Conservation (phyloP, 2,888 invertebrate species). For the Panopea generosa region DNA sequence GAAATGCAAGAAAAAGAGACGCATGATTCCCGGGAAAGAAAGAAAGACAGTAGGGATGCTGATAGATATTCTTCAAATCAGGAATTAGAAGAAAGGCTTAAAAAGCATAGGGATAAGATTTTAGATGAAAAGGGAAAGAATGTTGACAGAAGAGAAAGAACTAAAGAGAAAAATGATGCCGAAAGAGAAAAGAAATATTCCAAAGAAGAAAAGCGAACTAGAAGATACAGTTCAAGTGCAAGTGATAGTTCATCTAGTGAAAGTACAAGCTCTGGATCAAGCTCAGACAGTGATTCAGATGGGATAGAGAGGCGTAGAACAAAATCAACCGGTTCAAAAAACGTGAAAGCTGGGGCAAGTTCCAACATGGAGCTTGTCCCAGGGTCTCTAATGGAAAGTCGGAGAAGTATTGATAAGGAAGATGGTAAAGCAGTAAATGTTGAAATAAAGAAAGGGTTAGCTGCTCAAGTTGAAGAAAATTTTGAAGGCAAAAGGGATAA, state of each 20-base stretch:
- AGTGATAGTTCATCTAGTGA: constrained; percentile 40
- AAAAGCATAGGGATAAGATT: constrained; percentile 8
- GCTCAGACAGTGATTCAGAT: constrained; percentile 43
- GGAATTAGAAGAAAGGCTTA: neutral
- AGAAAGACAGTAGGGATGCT: too few species aligned
- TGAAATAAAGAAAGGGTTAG: constrained; percentile 2
- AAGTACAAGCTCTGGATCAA: constrained; percentile 37
- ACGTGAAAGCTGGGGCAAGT: constrained; percentile 66
- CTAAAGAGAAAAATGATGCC: constrained; percentile 26
- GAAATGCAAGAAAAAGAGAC: constrained; percentile 5
- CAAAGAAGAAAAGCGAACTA: constrained; percentile 4
- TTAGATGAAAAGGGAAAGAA: constrained; percentile 19
- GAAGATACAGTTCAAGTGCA: constrained; percentile 44
- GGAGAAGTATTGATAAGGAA: neutral
- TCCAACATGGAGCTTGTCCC: constrained; percentile 63
- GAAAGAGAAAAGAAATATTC: constrained; percentile 31
- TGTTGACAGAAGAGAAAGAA: constrained; percentile 8
- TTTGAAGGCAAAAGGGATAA: constrained; percentile 28
- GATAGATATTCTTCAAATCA: too few species aligned
- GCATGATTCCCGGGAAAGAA: neutral
- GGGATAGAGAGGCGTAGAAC: constrained; percentile 22
- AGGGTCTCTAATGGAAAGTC: constrained; percentile 49
- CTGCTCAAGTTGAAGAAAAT: constrained; percentile 12
- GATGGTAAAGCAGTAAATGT: neutral
- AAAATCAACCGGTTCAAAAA: constrained; percentile 61